Base-by-base conservation (phyloP, 2,888 invertebrate genomes). In the Muscina levida region DNA sequence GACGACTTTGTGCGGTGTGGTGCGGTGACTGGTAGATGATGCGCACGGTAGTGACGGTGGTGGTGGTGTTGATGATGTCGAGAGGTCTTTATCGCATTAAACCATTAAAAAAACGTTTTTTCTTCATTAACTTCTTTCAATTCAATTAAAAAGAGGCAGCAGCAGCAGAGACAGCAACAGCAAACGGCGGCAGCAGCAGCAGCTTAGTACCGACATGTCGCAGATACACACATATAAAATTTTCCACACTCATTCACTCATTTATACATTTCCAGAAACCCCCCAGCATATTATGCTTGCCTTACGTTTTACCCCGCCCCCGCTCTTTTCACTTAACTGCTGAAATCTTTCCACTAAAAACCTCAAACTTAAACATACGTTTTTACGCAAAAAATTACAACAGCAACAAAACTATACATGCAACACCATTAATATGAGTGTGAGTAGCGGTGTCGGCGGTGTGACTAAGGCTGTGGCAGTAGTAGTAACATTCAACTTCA, bases 41-140 rank as follows among this genome's bases (percentile, higher is more conserved):
- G 31, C 4, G 3, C 4, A 8, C 8, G 31, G 31, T 31, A 31
- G 31, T 8, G 31, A 31, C 8, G 31, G 31, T 31, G 8, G 31
- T 31, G 31, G 31, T 31, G 31, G 31, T 31, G 3, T n/a, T 8
- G 31, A 8, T 31, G 8, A 5, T 31, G 31, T 31, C 31, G 31
- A 31, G 8, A 48, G n/a, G 13, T 59, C 31, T 59, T 59, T 39
- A 37, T 59, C 39, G 37, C 37, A 39, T 59, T 59, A 59, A 37
- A 39, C 13, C 37, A 17, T 37, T 59, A 15, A 57, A 57, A n/a
- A 31, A 31, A 15, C 57, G 31, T 53, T 24, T 15, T 17, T 31
- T 37, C 57, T 57, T 39, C 59, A 59, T 59, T 59, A 59, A 37
- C 37, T 59, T 59, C 19, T 59, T 59, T 37, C 37, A 59, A 59